Evolutionary conservation across 2,888 invertebrate genomes (phyloP).

Genomic region (Anarsia innoxiella): DNA sequence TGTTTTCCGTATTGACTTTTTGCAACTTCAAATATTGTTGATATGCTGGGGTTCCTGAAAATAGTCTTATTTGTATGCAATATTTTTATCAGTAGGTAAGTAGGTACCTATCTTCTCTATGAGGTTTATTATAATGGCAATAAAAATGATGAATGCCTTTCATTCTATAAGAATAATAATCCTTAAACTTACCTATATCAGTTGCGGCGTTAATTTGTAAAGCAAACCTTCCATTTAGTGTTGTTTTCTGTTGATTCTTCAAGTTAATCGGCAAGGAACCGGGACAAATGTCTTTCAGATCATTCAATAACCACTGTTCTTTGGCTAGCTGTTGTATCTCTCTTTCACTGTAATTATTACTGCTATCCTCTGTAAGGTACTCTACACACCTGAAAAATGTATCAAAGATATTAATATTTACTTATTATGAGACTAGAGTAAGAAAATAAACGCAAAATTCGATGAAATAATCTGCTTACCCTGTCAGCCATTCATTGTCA

Average conservation of each 20-base stretch:
- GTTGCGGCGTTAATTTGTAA: conserved; percentile 77
- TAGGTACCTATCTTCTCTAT: no score
- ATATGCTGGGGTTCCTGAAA: conserved; percentile 73
- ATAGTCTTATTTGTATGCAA: no score
- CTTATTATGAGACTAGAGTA: no score
- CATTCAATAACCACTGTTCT: conserved; percentile 80
- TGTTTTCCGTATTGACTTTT: conserved; percentile 64
- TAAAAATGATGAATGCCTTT: no score
- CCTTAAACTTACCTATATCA: conserved; percentile 81
- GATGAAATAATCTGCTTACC: conserved; percentile 31
- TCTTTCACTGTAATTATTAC: conserved; percentile 47
- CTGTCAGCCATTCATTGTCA: conserved; percentile 57
- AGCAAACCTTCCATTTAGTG: conserved; percentile 72
- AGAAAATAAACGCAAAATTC: not conserved
- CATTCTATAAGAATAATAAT: no score
- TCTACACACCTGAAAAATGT: conserved; percentile 61
- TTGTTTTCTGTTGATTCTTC: conserved; percentile 49
- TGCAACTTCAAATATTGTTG: conserved; percentile 75
- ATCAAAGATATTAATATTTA: no score
- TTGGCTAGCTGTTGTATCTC: conserved; percentile 74
- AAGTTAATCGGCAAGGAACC: conserved; percentile 77
- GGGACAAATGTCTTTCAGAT: conserved; percentile 78
- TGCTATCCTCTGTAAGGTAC: conserved; percentile 63
- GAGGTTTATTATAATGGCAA: no score
- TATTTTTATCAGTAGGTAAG: no score